phyloP scores from a whole-genome alignment of 2,888 invertebrate genomes.

The Thereva unica region DNA sequence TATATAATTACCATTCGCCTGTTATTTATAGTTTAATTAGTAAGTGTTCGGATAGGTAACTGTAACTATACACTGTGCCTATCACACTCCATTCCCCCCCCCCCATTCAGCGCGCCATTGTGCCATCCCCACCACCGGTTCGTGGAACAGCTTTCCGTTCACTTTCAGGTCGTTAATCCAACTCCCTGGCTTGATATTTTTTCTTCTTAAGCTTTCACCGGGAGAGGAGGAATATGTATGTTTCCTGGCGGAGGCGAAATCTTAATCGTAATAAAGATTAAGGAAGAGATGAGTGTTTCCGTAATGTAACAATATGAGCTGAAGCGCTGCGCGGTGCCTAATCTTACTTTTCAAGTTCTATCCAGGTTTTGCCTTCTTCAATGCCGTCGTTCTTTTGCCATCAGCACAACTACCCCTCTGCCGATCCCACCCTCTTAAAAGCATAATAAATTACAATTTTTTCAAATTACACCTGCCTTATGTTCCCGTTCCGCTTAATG shows the following conservation, averaged over 20 bases:
- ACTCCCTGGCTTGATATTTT: no score
- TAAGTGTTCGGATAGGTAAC: conserved; percentile 16
- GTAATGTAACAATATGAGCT: conserved; percentile 16
- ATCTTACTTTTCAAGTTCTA: background rate
- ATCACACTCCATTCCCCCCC: background rate
- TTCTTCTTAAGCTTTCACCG: no score
- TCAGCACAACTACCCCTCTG: no score
- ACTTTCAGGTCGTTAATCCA: background rate
- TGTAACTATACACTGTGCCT: background rate
- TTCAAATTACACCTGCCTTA: background rate
- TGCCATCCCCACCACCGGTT: background rate
- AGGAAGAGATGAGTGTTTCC: background rate
- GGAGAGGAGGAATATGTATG: background rate
- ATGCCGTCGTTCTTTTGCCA: no score
- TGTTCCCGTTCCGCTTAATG: no score
- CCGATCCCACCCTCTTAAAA: conserved; percentile 8
- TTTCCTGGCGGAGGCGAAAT: conserved; percentile 4
- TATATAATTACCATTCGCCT: conserved; percentile 40
- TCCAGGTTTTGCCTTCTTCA: background rate
- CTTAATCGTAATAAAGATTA: conserved; percentile 8
- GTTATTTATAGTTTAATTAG: conserved; percentile 40
- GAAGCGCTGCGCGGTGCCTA: background rate
- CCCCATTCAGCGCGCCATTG: background rate
- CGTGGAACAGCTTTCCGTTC: background rate
- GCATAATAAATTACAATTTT: conserved; percentile 17